phyloP scores from a whole-genome alignment of 2,113 vertebrate species.

The Entelurus aequoreus region DNA sequence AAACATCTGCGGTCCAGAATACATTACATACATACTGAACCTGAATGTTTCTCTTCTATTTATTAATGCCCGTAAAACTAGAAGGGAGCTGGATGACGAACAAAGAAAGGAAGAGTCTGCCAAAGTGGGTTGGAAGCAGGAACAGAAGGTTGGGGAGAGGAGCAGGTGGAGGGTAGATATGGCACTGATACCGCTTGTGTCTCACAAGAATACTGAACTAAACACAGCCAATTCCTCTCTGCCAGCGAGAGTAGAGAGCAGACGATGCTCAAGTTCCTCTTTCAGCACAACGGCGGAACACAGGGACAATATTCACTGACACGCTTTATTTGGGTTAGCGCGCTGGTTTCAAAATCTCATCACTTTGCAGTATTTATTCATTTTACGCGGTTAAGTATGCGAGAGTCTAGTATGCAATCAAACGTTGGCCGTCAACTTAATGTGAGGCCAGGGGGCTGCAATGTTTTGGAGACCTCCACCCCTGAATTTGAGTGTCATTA shows the following conservation, averaged over 20 bases:
- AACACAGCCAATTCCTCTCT: constrained; percentile 41
- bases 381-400: too few species aligned
- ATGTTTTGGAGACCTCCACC: too few species aligned
- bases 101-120: background rate
- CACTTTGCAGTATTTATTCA: too few species aligned
- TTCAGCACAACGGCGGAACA: background rate
- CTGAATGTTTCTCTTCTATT: background rate
- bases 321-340: too few species aligned
- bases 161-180: constrained; percentile 45
- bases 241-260: constrained; percentile 12
- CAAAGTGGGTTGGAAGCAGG: constrained; percentile 5
- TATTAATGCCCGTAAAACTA: background rate
- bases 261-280: background rate
- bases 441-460: too few species aligned
- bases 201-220: constrained; percentile 34
- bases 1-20: background rate
- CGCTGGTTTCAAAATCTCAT: too few species aligned
- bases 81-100: background rate
- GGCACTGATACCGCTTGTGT: constrained; percentile 9
- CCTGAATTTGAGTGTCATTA: too few species aligned
- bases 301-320: too few species aligned
- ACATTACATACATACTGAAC: background rate
- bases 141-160: constrained; percentile 31
- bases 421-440: too few species aligned
- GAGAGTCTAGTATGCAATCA: too few species aligned